Evolutionary conservation across 2,113 vertebrate species (phyloP), one percentile per base, ranked within the genome.

Genomic region (Ascaphus truei): DNA sequence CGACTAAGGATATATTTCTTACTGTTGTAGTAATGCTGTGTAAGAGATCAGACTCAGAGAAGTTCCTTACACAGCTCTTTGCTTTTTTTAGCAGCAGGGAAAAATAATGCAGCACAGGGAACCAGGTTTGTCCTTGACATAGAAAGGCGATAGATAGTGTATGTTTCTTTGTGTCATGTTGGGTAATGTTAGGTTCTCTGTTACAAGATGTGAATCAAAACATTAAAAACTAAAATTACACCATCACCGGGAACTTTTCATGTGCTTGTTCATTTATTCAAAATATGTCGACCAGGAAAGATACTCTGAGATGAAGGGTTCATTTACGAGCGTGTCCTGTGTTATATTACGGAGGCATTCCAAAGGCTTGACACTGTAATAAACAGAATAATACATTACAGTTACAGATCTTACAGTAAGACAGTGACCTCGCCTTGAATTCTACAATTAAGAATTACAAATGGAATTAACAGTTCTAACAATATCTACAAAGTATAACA

Each of bases 281-380:
- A 27, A n/a, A 67, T 29, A 20, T 66, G 16, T 26, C 43, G 26
- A 37, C 15, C 34, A 43, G 36, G 52, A 18, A n/a, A n/a, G n/a
- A n/a, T n/a, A n/a, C n/a, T n/a, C 51, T 43, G 18, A 45, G 64
- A 57, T 67, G 57, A 67, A 57, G 26, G 34, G 10, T 45, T 56
- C 51, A 16, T 53, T 56, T 66, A 43, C 63, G 41, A 31, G 51
- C 26, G 23, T 30, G 34, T 23, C 51, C 37, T 25, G 26, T 29
- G 37, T 67, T 45, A 22, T 18, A 22, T 67, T 56, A 67, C 51
- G 47, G 52, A 57, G 8, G 7, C 62, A n/a, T 47, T 13, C 23
- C 53, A 20, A 15, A 12, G 6, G 29, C 4, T n/a, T 29, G 25
- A 43, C 3, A 29, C 5, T 25, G n/a, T 13, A 22, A 33, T 18